A percentile compares a stretch with the other conserved stretches of the same genome.
phyloP scores from a whole-genome alignment of 2,888 invertebrate species.

The Amphipoea oculea region DNA sequence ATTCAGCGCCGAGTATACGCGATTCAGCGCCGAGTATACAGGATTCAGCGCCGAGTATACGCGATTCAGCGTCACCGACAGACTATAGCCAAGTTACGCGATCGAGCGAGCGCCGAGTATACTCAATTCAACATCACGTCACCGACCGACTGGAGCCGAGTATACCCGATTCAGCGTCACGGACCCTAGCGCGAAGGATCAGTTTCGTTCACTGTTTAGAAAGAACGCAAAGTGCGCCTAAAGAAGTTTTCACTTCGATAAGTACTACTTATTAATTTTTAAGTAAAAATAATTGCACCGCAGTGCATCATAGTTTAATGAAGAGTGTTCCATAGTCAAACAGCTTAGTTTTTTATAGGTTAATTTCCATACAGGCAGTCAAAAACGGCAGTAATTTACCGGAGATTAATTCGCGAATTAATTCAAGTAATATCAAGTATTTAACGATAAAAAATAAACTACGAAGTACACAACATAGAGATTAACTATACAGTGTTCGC shows the following conservation, averaged over 20 bases:
- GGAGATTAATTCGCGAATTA: background rate
- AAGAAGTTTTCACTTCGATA: background rate
- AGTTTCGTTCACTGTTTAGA: background rate
- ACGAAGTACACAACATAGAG: background rate
- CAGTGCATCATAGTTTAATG: background rate
- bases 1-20: no score
- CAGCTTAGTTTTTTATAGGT: background rate
- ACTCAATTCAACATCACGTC: no score
- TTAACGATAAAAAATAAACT: background rate
- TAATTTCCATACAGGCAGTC: background rate
- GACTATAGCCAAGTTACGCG: no score
- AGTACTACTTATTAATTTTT: background rate
- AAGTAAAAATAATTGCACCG: background rate
- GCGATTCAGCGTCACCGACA: no score
- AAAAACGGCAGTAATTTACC: background rate
- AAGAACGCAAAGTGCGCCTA: no score
- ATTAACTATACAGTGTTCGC: background rate
- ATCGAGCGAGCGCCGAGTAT: background rate
- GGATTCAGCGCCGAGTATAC: no score
- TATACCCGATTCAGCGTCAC: no score
- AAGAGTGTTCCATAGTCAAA: background rate
- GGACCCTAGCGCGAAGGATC: background rate
- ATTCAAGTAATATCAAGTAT: background rate
- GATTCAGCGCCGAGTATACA: no score
- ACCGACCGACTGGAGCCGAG: no score